Base-by-base conservation (phyloP, 2,113 vertebrate genomes). In the Brachyistius frenatus region DNA sequence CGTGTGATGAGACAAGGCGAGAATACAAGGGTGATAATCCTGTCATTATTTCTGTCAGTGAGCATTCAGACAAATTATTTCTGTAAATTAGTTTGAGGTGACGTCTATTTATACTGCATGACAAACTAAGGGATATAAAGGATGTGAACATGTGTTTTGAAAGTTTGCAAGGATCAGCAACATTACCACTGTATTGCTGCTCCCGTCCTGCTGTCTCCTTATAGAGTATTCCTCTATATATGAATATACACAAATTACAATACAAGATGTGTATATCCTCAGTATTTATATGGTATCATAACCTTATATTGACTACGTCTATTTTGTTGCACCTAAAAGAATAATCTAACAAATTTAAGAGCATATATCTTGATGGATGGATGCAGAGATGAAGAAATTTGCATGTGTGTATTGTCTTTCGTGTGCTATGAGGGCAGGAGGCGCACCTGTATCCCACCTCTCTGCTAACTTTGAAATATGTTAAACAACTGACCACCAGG, bases 71-170 rank as follows among this genome's bases (percentile, higher is more conserved):
- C 73, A 73, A 90, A 72, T 90, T 89, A 33, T 89, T 94, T 89
- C 89, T 91, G 89, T 92, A 92, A 85, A 91, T 86, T 87, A 88
- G 80, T 91, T 91, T 90, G 88, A 92, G 87, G 85, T 88, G 83
- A 92, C 62, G 65, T 94, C 85, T 93, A 91, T 93, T 94, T 92
- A 86, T 94, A 94, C 88, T 94, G 93, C 93, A 94, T 95, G 94
- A 93, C 79, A 88, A 91, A 84, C 53, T 84, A 90, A 79, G 86
- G 83, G 81, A 76, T 88, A 63, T 80, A 84, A 84, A 83, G 78
- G 84, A 88, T 49, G 69, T 84, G 73, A 90, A 87, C 60, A 23
- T 55, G 69, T 83, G 80, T 84, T 86, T 90, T 78, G 80, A 71
- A 55, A 87, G 62, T 88, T 88, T 87, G 90, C 86, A 67, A 88